phyloP scores from a whole-genome alignment of 1,140 invertebrate genomes.

The Chironomus striatipennis region DNA sequence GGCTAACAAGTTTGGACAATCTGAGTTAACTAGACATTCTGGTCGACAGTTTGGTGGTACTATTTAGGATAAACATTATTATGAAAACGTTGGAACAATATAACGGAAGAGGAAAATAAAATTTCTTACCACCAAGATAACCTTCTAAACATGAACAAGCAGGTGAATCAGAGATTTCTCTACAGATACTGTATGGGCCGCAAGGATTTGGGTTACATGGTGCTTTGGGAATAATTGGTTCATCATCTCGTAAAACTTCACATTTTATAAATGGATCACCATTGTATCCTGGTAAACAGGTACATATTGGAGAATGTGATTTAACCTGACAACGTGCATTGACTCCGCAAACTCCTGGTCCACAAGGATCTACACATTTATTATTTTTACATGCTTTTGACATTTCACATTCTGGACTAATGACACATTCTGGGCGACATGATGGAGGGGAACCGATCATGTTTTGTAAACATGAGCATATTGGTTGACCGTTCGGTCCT shows the following conservation, averaged over 20 bases:
- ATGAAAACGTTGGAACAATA: too few species aligned
- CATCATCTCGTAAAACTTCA: conserved; percentile 37
- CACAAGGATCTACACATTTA: conserved; percentile 64
- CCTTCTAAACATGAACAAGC: conserved; percentile 66
- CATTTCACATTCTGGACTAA: conserved; percentile 63
- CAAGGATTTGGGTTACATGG: conserved; percentile 69
- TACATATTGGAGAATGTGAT: conserved; percentile 66
- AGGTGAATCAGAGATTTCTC: conserved; percentile 56
- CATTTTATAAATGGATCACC: conserved; percentile 72
- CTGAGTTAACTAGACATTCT: conserved; percentile 65
- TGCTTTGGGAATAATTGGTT: conserved; percentile 30
- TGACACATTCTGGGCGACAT: conserved; percentile 63
- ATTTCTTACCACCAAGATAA: conserved; percentile 48
- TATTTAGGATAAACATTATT: not conserved
- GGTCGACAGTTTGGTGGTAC: conserved; percentile 66
- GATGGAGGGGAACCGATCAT: conserved; percentile 66
- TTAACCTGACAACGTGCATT: conserved; percentile 63
- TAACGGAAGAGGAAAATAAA: too few species aligned
- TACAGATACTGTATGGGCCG: conserved; percentile 68
- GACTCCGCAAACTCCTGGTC: conserved; percentile 59
- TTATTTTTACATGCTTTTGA: conserved; percentile 61
- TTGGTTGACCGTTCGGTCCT: conserved; percentile 52
- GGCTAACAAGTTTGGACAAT: conserved; percentile 61
- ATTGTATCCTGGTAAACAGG: conserved; percentile 58
- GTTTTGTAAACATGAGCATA: conserved; percentile 66